phyloP scores from a whole-genome alignment of 2,888 invertebrate genomes.

The Rhagonycha fulva region DNA sequence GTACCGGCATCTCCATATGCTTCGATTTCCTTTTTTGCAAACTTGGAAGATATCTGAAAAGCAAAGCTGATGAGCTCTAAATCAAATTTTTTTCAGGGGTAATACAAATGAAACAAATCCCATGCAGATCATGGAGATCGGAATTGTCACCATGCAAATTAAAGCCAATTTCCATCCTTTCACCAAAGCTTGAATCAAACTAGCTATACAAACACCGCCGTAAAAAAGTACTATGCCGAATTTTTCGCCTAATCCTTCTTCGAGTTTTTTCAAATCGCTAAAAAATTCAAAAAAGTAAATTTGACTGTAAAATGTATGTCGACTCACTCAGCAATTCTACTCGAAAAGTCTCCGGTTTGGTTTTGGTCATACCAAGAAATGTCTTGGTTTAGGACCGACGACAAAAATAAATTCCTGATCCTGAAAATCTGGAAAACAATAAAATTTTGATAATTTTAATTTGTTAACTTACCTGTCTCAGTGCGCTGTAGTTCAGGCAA shows the following conservation, averaged over 20 bases:
- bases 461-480: too few relatives aligned
- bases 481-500: slow-evolving; percentile 72
- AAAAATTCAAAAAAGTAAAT: too few relatives aligned
- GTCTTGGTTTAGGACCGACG: slow-evolving; percentile 73
- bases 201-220: neutral
- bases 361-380: slow-evolving; percentile 74
- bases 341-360: slow-evolving; percentile 74
- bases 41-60: neutral
- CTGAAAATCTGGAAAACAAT: slow-evolving; percentile 68
- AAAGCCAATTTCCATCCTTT: neutral
- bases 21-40: neutral
- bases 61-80: neutral
- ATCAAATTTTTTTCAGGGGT: neutral
- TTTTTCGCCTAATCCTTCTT: neutral
- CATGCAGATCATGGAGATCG: neutral
- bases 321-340: slow-evolving; percentile 73
- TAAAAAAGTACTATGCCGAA: neutral
- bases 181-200: neutral
- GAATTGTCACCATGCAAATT: neutral
- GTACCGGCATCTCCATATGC: neutral
- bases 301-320: too few relatives aligned
- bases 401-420: slow-evolving; percentile 69
- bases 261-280: neutral
- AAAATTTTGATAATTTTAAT: too few relatives aligned
- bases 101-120: slow-evolving; percentile 60